Percentiles rank a stretch among this genome's conserved stretches.
These are phyloP conservation scores for Isichthys henryi DNA, from an alignment of 2,113 vertebrate genomes.

Conservation along the genomic window DNA sequence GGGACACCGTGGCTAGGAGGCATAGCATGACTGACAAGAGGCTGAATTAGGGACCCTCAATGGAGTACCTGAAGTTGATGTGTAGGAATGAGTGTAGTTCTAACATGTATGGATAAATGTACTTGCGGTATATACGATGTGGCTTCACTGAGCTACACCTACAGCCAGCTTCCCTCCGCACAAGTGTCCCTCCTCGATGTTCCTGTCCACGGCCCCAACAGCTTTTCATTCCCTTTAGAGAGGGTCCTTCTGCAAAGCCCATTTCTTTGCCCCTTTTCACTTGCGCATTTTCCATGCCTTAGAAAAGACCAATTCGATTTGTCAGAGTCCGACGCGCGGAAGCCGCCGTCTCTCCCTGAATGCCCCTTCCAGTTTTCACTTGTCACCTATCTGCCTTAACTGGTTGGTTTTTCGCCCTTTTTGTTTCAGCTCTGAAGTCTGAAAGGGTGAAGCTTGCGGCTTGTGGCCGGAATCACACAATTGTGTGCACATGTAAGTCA, in stretches of 20 bases:
- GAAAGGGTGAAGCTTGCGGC: conserved; percentile 79
- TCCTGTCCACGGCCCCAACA: neutral
- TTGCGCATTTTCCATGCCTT: neutral
- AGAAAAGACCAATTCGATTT: neutral
- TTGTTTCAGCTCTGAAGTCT: conserved; percentile 73
- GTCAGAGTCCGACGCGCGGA: neutral
- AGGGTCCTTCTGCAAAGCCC: neutral
- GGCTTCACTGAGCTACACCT: neutral
- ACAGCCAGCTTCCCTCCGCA: neutral
- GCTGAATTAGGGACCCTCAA: neutral
- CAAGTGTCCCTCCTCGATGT: neutral
- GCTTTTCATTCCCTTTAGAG: neutral
- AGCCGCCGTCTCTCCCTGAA: neutral
- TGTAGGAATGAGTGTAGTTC: neutral
- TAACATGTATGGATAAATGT: neutral
- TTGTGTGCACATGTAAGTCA: conserved; percentile 79
- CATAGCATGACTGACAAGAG: neutral
- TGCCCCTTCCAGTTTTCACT: neutral
- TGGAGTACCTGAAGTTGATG: neutral
- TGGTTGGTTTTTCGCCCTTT: neutral
- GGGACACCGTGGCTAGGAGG: neutral
- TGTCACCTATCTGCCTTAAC: neutral
- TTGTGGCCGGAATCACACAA: conserved; percentile 90
- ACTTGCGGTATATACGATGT: neutral
- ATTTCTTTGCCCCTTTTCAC: neutral